A percentile compares a stretch with the other conserved stretches of the same genome.
These are phyloP conservation scores for Rhopalosiphum nymphaeae DNA, from an alignment of 2,888 invertebrate species.

Conservation along the genomic window DNA sequence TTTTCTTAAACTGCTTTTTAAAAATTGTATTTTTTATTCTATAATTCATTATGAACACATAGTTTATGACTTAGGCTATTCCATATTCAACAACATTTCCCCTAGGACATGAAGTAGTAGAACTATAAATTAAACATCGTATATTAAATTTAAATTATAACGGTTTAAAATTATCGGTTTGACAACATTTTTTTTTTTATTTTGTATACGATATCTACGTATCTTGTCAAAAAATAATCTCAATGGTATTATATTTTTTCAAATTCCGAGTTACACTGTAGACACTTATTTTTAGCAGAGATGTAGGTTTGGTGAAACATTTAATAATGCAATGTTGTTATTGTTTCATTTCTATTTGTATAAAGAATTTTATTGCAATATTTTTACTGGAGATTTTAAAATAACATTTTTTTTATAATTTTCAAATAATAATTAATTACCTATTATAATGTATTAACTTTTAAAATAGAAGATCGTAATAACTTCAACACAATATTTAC, in stretches of 20 bases:
- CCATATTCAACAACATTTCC: constrained; percentile 34
- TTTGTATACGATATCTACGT: background rate
- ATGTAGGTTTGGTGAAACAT: background rate
- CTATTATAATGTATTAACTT: background rate
- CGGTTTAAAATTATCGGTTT: background rate
- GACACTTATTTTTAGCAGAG: background rate
- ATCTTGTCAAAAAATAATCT: background rate
- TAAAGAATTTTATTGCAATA: background rate
- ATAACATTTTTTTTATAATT: background rate
- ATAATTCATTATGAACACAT: constrained; percentile 38
- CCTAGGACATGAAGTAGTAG: constrained; percentile 31
- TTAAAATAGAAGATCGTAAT: background rate
- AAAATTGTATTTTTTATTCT: background rate
- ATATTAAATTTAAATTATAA: constrained; percentile 37
- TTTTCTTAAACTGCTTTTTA: background rate
- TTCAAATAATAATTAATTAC: background rate
- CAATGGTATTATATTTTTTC: background rate
- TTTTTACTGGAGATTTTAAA: background rate
- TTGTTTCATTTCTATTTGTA: background rate
- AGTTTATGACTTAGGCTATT: background rate
- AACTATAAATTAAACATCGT: constrained; percentile 38
- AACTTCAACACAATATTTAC: background rate
- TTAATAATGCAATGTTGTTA: background rate
- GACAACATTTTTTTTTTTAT: constrained; percentile 4
- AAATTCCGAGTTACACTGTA: background rate